These are phyloP conservation scores for Cherax destructor DNA, from an alignment of 1,140 invertebrate genomes.

Conservation along the genomic window DNA sequence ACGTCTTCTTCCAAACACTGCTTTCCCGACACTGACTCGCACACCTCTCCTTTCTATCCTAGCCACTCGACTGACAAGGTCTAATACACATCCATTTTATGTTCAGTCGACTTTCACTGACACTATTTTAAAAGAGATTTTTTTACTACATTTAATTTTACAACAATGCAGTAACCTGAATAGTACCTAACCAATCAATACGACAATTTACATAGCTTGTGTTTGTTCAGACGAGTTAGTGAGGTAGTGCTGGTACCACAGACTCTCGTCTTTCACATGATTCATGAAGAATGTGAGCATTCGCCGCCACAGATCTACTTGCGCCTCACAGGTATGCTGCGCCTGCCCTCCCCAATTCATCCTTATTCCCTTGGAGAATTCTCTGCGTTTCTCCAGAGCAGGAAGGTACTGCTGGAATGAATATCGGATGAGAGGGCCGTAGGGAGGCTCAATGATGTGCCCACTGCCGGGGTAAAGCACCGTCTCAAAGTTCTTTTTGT, in stretches of 20 bases:
- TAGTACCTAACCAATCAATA: too few species aligned
- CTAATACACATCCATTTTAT: too few species aligned
- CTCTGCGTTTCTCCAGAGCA: not conserved
- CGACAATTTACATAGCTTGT: too few species aligned
- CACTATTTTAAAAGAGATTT: too few species aligned
- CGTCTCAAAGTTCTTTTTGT: constrained; percentile 60
- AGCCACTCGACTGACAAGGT: too few species aligned
- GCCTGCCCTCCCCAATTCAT: constrained; percentile 58
- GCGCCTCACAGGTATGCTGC: constrained; percentile 35
- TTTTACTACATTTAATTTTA: too few species aligned
- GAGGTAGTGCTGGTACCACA: constrained; percentile 42
- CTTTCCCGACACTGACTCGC: too few species aligned
- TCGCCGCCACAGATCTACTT: constrained; percentile 61
- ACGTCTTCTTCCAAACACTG: too few species aligned
- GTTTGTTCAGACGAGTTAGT: not conserved
- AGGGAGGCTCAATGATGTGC: constrained; percentile 65
- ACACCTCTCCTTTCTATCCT: too few species aligned
- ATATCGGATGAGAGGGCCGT: constrained; percentile 32
- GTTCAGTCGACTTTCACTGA: too few species aligned
- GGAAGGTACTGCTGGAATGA: constrained; percentile 49
- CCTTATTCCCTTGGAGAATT: not conserved
- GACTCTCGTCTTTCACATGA: constrained; percentile 40
- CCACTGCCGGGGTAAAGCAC: constrained; percentile 59
- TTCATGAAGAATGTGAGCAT: constrained; percentile 46
- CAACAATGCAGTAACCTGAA: too few species aligned